phyloP scores from a whole-genome alignment of 2,113 vertebrate genomes.

The Pterophyllum scalare region DNA sequence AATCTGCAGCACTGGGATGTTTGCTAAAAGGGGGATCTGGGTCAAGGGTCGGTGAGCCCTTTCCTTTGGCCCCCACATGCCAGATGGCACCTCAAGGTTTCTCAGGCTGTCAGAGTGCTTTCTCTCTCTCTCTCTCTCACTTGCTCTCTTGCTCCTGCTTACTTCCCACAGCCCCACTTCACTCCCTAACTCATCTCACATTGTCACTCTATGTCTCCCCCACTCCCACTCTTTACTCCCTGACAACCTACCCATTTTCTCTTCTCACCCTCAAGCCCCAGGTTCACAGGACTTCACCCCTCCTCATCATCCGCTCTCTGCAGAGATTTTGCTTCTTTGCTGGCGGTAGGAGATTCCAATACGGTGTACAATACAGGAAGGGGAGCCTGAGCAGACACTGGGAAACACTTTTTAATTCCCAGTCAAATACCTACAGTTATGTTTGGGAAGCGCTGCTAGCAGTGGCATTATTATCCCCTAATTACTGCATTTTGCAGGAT shows the following conservation, averaged over 20 bases:
- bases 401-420: conserved; percentile 45
- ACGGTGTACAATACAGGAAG: conserved; percentile 70
- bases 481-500: conserved; percentile 74
- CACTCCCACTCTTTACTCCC: conserved; percentile 41
- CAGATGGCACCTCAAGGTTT: conserved; percentile 84
- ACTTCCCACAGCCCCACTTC: conserved; percentile 41
- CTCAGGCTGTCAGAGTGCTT: conserved; percentile 80
- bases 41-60: conserved; percentile 81
- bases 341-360: conserved; percentile 45
- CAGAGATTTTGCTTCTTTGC: conserved; percentile 73
- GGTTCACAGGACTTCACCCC: conserved; percentile 40
- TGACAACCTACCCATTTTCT: conserved; percentile 51
- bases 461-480: conserved; percentile 67
- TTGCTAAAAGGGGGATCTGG: conserved; percentile 82
- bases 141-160: not conserved
- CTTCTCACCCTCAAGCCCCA: conserved; percentile 43
- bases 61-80: conserved; percentile 78
- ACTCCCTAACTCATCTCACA: conserved; percentile 39
- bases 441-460: conserved; percentile 50
- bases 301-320: conserved; percentile 45
- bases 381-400: conserved; percentile 63
- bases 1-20: conserved; percentile 78
- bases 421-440: conserved; percentile 62
- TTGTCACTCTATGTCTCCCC: conserved; percentile 36
- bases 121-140: conserved; percentile 44